Evolutionary conservation across 2,888 invertebrate genomes (phyloP).

Genomic region (Myopa tessellatipennis): DNA sequence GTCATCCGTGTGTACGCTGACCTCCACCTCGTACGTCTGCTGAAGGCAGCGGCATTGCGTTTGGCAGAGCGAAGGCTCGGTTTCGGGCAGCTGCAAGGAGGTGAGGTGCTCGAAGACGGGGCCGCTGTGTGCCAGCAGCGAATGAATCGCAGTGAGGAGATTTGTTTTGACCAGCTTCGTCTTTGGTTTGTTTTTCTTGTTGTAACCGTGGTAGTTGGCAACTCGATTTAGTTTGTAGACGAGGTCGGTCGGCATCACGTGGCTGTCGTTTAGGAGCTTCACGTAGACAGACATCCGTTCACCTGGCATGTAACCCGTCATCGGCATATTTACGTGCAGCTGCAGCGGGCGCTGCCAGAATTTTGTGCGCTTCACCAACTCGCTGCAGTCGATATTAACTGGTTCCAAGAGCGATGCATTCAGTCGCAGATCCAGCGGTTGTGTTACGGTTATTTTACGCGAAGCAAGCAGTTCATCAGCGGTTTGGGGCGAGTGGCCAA

Average conservation of each 20-base stretch:
- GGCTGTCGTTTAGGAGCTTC: slow-evolving; percentile 54
- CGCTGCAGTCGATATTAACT: slow-evolving; percentile 14
- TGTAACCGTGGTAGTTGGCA: slow-evolving; percentile 50
- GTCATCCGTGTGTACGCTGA: slow-evolving; percentile 49
- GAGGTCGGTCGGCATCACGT: slow-evolving; percentile 51
- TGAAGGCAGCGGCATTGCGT: slow-evolving; percentile 56
- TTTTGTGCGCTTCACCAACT: slow-evolving; percentile 45
- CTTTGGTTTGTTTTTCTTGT: slow-evolving; percentile 49
- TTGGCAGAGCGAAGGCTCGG: slow-evolving; percentile 51
- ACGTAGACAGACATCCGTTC: slow-evolving; percentile 58
- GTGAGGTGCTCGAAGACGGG: slow-evolving; percentile 55
- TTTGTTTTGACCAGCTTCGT: slow-evolving; percentile 48
- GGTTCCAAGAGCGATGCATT: slow-evolving; percentile 34
- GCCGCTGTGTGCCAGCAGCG: slow-evolving; percentile 44
- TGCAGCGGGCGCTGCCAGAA: slow-evolving; percentile 59
- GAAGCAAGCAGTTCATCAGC: slow-evolving; percentile 28
- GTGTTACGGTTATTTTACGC: slow-evolving; percentile 10
- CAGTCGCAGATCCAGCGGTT: slow-evolving; percentile 26
- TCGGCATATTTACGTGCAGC: slow-evolving; percentile 56
- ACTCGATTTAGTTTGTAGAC: slow-evolving; percentile 56
- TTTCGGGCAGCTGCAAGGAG: slow-evolving; percentile 53
- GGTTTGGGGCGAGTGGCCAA: slow-evolving; percentile 49
- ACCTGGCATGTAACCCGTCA: slow-evolving; percentile 55
- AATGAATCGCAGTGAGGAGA: slow-evolving; percentile 50
- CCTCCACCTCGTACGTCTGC: slow-evolving; percentile 60